A percentile compares a stretch with the other conserved stretches of the same genome.
Conservation (phyloP, 2,797 vertebrate genomes). For the Coregonus sp. region DNA sequence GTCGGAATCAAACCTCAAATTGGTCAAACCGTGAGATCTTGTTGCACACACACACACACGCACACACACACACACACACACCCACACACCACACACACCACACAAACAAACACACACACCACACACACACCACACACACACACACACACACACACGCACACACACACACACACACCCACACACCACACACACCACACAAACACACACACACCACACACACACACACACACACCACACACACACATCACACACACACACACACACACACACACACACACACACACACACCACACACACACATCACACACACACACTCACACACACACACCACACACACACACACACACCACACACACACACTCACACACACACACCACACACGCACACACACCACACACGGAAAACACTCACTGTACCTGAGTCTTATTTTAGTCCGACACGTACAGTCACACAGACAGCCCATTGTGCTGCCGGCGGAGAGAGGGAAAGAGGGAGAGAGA, state of each 20-base stretch:
- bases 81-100: neutral
- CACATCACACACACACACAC: slow-evolving; percentile 2
- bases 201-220: too few species aligned
- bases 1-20: too few species aligned
- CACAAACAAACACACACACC: slow-evolving; percentile 1
- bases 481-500: neutral
- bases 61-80: neutral
- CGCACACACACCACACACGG: slow-evolving; percentile 60
- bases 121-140: neutral
- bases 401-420: slow-evolving; percentile 60
- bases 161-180: neutral
- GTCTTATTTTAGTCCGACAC: slow-evolving; percentile 34
- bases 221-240: too few species aligned
- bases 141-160: slow-evolving; percentile 15
- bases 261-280: neutral
- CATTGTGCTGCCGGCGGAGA: slow-evolving; percentile 48
- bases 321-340: slow-evolving; percentile 26
- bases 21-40: too few species aligned
- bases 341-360: too few species aligned
- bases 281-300: neutral
- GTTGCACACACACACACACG: neutral
- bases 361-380: neutral
- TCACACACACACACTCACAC: slow-evolving; percentile 35
- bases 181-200: too few species aligned
- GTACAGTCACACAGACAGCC: slow-evolving; percentile 49